Conservation (phyloP, 2,113 vertebrate species). For the Ciconia maguari region DNA sequence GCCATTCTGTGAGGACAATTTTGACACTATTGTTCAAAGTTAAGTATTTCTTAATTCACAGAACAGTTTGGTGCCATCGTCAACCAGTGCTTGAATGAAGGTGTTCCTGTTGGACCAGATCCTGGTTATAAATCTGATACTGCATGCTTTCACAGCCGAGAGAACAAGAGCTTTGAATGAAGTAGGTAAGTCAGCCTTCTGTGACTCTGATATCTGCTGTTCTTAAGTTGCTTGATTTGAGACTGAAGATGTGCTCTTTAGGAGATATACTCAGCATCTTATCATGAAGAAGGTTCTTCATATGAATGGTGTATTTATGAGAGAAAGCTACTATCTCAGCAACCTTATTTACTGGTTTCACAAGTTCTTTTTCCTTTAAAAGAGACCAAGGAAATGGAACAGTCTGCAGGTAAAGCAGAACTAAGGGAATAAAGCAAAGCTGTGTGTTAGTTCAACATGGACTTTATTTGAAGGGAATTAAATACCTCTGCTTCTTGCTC, state of each 20-base stretch:
- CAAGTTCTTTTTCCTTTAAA: neutral
- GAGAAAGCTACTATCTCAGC: neutral
- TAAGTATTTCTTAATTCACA: neutral
- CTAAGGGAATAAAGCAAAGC: neutral
- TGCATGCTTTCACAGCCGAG: accelerated
- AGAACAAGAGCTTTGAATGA: neutral
- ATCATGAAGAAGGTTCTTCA: neutral
- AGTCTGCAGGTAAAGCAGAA: neutral
- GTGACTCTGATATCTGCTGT: too few relatives aligned
- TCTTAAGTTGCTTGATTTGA: neutral
- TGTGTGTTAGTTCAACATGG: neutral
- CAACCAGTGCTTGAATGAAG: too few relatives aligned
- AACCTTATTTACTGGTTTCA: neutral
- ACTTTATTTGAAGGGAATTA: neutral
- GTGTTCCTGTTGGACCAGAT: neutral
- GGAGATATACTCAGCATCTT: neutral
- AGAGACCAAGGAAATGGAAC: neutral
- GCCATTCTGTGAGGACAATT: neutral
- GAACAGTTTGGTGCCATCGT: neutral
- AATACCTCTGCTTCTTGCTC: neutral
- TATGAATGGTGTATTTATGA: neutral
- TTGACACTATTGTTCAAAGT: neutral
- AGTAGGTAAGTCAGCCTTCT: neutral
- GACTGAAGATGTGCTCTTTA: neutral
- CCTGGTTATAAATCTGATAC: neutral